Conservation (phyloP, 2,888 invertebrate species). For the Rutpela maculata region DNA sequence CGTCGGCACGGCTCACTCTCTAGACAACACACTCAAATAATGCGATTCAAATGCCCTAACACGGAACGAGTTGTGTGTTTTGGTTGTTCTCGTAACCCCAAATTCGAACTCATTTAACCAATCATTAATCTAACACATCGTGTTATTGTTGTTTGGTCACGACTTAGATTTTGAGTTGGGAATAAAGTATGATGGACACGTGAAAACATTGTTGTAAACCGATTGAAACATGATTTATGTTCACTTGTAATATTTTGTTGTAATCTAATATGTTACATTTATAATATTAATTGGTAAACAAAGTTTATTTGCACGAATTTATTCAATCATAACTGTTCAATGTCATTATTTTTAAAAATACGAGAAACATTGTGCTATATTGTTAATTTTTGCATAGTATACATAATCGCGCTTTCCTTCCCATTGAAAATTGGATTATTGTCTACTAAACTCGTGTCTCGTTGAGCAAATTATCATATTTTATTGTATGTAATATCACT, state of each 20-base stretch:
- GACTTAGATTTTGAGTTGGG: background rate
- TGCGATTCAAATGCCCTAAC: slow-evolving; percentile 43
- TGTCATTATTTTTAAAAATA: no score
- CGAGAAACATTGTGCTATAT: no score
- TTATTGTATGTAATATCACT: no score
- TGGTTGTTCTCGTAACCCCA: slow-evolving; percentile 38
- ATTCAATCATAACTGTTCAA: no score
- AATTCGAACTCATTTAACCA: slow-evolving; percentile 37
- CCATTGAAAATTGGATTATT: no score
- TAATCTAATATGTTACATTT: background rate
- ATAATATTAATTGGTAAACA: background rate
- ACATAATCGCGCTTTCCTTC: no score
- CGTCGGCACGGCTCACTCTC: slow-evolving; percentile 48
- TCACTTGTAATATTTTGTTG: background rate
- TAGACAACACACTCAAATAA: slow-evolving; percentile 41
- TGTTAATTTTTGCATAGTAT: no score
- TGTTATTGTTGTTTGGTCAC: slow-evolving; percentile 5
- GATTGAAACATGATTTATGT: background rate
- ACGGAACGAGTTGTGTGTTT: slow-evolving; percentile 38
- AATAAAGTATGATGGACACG: background rate
- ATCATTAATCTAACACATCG: slow-evolving; percentile 36
- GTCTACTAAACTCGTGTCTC: no score
- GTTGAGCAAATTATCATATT: no score
- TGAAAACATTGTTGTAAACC: slow-evolving; percentile 13
- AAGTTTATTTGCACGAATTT: background rate